Base-by-base conservation (phyloP, 2,888 invertebrate species). In the Diplazon laetatorius region DNA sequence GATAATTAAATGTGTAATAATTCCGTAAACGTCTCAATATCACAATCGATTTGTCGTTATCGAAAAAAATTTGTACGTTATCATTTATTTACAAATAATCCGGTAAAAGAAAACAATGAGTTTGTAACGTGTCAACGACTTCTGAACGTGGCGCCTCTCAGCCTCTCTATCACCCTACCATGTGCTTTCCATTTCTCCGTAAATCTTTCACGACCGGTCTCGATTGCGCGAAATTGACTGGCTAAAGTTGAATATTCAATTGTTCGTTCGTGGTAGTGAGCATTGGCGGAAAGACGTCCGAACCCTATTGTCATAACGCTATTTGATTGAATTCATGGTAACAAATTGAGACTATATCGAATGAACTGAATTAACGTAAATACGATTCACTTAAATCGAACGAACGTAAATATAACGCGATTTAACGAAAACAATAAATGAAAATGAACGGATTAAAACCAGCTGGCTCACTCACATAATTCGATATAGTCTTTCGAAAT, bases 11-110 rank as follows among this genome's bases (percentile, higher is more conserved):
- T 57, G 65, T n/a, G 69, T 69, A 73, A 75, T 44, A 78, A 52
- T 76, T 62, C 76, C 46, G 66, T 70, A 62, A n/a, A 62, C 68
- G 76, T 76, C 65, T 80, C 82, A 82, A 80, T 86, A 85, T 85
- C 86, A 84, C 84, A 85, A 85, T 80, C 52, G 72, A 62, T 35
- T 66, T 35, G 57, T 77, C 60, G 30, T 60, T 66, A 18, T 59
- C n/a, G 48, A 60, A 35, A 59, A 48, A n/a, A n/a, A 39, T 20
- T 70, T 16, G 48, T 5, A 66, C 25, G 37, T 20, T 52, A 37
- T 39, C 66, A 25, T 50, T 65, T 39, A 10, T 50, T 52, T 50
- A 22, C 30, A 35, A 39, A 39, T 18, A 20, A 35, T 50, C 39
- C 25, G 39, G 25, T 52, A 66, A 25, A 12, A 52, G 14, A 66